Conservation (phyloP, 2,888 invertebrate genomes). For the Craniophora ligustri region DNA sequence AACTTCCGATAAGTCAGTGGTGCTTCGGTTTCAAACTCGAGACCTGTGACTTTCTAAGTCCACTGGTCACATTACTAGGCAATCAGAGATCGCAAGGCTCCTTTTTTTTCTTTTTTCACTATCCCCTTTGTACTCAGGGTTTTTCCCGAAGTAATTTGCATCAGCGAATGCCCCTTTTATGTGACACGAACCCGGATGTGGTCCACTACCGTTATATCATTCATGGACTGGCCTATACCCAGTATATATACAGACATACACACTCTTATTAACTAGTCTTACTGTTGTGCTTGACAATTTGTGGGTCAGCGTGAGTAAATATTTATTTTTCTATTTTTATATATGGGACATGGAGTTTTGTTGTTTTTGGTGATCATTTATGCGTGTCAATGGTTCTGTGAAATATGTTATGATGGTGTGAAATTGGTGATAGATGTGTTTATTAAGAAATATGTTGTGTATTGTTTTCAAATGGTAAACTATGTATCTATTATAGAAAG, state of each 20-base stretch:
- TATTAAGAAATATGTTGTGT: no score
- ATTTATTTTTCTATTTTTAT: slow-evolving; percentile 9
- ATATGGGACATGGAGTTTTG: no score
- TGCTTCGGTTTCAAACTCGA: no score
- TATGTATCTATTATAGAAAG: no score
- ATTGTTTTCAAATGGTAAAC: no score
- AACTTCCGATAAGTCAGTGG: no score
- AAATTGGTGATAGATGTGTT: neutral
- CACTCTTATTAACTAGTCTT: slow-evolving; percentile 40
- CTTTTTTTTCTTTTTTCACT: neutral
- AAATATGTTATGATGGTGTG: neutral
- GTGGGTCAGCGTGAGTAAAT: slow-evolving; percentile 41
- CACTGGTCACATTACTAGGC: no score
- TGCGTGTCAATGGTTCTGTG: neutral
- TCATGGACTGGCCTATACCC: slow-evolving; percentile 60
- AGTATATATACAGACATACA: slow-evolving; percentile 59
- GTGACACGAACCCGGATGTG: slow-evolving; percentile 74
- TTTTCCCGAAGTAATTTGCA: slow-evolving; percentile 18
- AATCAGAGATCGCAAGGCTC: no score
- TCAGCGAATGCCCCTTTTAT: slow-evolving; percentile 61
- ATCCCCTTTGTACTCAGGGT: slow-evolving; percentile 9
- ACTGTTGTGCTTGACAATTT: slow-evolving; percentile 31
- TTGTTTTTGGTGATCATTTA: neutral
- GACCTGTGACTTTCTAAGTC: no score
- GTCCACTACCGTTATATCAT: slow-evolving; percentile 67